Conservation (phyloP, 2,888 invertebrate species). For the Acrobeloides nanus region DNA sequence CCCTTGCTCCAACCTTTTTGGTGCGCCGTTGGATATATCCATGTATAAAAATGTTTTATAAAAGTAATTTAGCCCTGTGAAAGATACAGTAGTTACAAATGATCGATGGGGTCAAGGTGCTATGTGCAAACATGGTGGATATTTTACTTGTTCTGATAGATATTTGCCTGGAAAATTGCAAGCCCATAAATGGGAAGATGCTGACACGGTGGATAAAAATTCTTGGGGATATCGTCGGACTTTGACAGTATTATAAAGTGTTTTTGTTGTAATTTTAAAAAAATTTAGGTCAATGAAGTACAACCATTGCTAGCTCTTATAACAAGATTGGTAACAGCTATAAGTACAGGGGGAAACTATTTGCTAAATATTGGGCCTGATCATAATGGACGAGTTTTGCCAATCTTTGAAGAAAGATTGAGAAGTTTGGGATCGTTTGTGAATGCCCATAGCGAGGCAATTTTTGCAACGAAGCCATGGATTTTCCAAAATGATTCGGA, state of each 20-base stretch:
- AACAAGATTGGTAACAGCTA: slow-evolving; percentile 39
- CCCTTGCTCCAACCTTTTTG: too few species aligned
- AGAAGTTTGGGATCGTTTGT: slow-evolving; percentile 55
- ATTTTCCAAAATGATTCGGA: slow-evolving; percentile 59
- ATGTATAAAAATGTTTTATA: not conserved
- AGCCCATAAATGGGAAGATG: slow-evolving; percentile 59
- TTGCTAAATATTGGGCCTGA: slow-evolving; percentile 56
- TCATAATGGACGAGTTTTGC: slow-evolving; percentile 55
- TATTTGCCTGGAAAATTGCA: slow-evolving; percentile 60
- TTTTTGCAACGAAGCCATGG: slow-evolving; percentile 57
- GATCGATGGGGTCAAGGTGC: slow-evolving; percentile 82
- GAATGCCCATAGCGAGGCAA: slow-evolving; percentile 56
- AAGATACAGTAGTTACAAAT: slow-evolving; percentile 78
- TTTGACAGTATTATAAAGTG: slow-evolving; percentile 49
- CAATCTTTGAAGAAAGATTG: slow-evolving; percentile 58
- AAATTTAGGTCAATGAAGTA: too few species aligned
- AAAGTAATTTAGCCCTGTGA: slow-evolving; percentile 61
- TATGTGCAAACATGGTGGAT: slow-evolving; percentile 78
- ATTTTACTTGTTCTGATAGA: slow-evolving; percentile 75
- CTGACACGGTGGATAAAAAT: slow-evolving; percentile 57
- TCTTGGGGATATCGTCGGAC: slow-evolving; percentile 59
- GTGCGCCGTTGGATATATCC: too few species aligned
- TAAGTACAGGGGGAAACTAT: slow-evolving; percentile 50
- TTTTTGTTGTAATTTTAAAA: too few species aligned
- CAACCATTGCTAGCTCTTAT: too few species aligned